A percentile compares a stretch with the other conserved stretches of the same genome.
phyloP scores from a whole-genome alignment of 2,113 vertebrate species.

The Uria lomvia region DNA sequence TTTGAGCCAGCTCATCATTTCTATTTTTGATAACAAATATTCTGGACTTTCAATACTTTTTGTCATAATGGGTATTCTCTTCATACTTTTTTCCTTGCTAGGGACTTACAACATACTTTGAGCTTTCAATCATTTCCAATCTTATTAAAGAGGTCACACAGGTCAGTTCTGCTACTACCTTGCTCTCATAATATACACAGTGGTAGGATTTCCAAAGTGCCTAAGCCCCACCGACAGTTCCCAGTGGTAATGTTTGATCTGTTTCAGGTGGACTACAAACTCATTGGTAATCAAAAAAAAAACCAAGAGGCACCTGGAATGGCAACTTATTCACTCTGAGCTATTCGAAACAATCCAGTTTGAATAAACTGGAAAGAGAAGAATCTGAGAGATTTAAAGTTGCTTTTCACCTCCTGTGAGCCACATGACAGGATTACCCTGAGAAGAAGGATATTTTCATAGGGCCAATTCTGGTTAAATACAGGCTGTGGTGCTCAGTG shows the following conservation, averaged over 20 bases:
- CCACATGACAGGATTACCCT: background rate
- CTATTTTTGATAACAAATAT: slow-evolving; percentile 19
- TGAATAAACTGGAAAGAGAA: background rate
- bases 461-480: background rate
- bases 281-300: background rate
- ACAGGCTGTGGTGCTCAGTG: background rate
- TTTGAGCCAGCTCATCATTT: background rate
- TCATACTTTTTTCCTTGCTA: background rate
- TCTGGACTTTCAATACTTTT: background rate
- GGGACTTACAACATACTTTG: background rate
- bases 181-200: background rate
- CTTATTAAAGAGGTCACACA: background rate
- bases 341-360: background rate
- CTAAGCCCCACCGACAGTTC: background rate
- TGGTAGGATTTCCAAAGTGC: background rate
- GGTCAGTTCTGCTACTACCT: background rate
- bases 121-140: slow-evolving; percentile 4
- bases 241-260: background rate
- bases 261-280: background rate
- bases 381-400: background rate
- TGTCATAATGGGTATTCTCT: background rate
- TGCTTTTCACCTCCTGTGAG: background rate
- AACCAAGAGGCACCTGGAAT: background rate
- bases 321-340: background rate
- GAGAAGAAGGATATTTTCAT: background rate